phyloP scores from a whole-genome alignment of 2,797 vertebrate genomes.

The Cyprinella venusta region DNA sequence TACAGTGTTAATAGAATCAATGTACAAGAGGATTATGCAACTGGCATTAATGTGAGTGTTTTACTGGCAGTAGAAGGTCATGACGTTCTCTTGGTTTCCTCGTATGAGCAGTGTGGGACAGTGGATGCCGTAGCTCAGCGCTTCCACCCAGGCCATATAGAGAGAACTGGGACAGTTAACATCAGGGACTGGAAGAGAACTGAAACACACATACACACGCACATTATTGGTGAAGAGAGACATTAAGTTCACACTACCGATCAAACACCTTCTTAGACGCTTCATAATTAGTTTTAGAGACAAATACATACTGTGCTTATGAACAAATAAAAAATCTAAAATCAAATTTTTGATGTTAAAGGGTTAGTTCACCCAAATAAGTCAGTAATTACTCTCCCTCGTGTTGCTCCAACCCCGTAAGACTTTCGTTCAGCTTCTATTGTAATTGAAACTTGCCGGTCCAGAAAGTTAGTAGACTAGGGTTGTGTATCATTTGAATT shows the following conservation, averaged over 20 bases:
- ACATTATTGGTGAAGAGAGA: not conserved
- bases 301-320: not conserved
- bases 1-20: too few relatives aligned
- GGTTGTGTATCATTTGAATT: too few relatives aligned
- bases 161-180: slow-evolving; percentile 74
- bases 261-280: not conserved
- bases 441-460: too few relatives aligned
- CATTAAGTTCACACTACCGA: not conserved
- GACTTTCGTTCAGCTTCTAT: too few relatives aligned
- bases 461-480: too few relatives aligned
- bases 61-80: slow-evolving; percentile 79
- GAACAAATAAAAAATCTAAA: too few relatives aligned
- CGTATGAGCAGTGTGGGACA: slow-evolving; percentile 73
- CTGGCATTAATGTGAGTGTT: not conserved
- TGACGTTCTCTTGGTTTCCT: slow-evolving; percentile 79
- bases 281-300: not conserved
- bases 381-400: too few relatives aligned
- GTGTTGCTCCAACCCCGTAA: too few relatives aligned
- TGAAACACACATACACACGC: slow-evolving; percentile 45
- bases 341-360: too few relatives aligned
- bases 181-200: slow-evolving; percentile 75
- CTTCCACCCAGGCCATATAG: slow-evolving; percentile 80
- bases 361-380: too few relatives aligned
- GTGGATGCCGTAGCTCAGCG: slow-evolving; percentile 71
- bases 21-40: too few relatives aligned